These are phyloP conservation scores for Catocala sponsa DNA, from an alignment of 2,888 invertebrate species.

Conservation along the genomic window DNA sequence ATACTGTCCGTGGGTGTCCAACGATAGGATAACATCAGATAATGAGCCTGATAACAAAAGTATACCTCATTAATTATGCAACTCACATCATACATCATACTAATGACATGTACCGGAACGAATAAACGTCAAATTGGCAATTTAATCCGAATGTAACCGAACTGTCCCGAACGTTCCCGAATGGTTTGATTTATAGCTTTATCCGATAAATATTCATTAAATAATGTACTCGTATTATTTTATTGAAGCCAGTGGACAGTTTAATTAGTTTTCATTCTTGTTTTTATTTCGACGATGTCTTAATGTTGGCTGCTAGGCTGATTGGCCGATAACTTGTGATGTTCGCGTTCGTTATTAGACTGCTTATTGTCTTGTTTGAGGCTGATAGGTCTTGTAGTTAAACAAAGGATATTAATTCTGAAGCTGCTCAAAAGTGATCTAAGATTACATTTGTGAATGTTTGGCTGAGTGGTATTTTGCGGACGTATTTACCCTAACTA, in stretches of 20 bases:
- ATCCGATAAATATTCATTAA: constrained; percentile 21
- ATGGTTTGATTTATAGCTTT: constrained; percentile 20
- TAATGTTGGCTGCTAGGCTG: constrained; percentile 8
- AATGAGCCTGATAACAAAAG: constrained; percentile 11
- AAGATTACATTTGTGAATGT: too few relatives aligned
- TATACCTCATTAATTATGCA: constrained; percentile 19
- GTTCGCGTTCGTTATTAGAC: background rate
- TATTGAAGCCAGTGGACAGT: constrained; percentile 22
- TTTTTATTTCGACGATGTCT: constrained; percentile 17
- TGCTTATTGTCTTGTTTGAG: background rate
- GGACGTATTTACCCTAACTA: too few relatives aligned
- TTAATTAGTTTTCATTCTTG: constrained; percentile 31
- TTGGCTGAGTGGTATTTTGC: too few relatives aligned
- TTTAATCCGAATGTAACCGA: constrained; percentile 32
- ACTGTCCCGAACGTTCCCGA: constrained; percentile 16
- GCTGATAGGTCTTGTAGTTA: background rate
- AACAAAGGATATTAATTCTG: background rate
- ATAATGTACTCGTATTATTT: constrained; percentile 25
- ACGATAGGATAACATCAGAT: constrained; percentile 14
- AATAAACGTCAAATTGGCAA: constrained; percentile 38
- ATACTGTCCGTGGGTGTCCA: constrained; percentile 2
- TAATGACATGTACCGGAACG: constrained; percentile 20
- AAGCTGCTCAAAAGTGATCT: background rate
- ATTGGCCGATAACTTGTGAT: constrained; percentile 1
- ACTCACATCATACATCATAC: constrained; percentile 18